These are phyloP conservation scores for Cryptoblepharus egeriae DNA, from an alignment of 2,797 vertebrate species.

Conservation along the genomic window DNA sequence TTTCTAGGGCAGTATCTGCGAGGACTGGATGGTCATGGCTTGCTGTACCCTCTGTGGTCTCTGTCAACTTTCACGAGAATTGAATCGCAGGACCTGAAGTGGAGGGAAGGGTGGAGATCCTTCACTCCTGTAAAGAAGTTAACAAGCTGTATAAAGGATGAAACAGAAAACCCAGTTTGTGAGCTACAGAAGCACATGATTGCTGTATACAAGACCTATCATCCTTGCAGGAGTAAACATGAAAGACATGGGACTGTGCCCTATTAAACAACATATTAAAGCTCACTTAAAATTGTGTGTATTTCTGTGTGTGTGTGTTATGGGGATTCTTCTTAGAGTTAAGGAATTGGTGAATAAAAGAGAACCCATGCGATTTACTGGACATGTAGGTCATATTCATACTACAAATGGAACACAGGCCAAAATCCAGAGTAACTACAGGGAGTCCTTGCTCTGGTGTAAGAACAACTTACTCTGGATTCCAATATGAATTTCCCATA, in stretches of 20 bases:
- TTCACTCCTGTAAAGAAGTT: not conserved
- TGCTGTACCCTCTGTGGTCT: slow-evolving; percentile 74
- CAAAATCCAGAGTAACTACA: too few relatives aligned
- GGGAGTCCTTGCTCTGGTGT: too few relatives aligned
- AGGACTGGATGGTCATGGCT: slow-evolving; percentile 81
- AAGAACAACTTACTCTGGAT: too few relatives aligned
- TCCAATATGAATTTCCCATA: too few relatives aligned
- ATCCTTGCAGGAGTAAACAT: not conserved
- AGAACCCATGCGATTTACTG: not conserved
- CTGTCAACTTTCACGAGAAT: slow-evolving; percentile 75
- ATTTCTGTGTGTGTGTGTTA: not conserved
- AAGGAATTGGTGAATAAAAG: not conserved
- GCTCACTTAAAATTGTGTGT: not conserved
- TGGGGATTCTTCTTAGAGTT: not conserved
- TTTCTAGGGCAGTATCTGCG: slow-evolving; percentile 80
- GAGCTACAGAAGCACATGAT: not conserved
- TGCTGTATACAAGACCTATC: not conserved
- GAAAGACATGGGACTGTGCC: not conserved
- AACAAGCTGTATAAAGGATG: not conserved
- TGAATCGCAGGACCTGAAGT: slow-evolving; percentile 61
- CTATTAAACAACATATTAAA: slow-evolving; percentile 2
- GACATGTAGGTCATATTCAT: too few relatives aligned
- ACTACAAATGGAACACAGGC: too few relatives aligned
- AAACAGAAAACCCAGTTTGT: too few relatives aligned
- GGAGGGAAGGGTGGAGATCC: not conserved